phyloP scores from a whole-genome alignment of 92 coral and sea anemone genomes.

The Montipora capitata region DNA sequence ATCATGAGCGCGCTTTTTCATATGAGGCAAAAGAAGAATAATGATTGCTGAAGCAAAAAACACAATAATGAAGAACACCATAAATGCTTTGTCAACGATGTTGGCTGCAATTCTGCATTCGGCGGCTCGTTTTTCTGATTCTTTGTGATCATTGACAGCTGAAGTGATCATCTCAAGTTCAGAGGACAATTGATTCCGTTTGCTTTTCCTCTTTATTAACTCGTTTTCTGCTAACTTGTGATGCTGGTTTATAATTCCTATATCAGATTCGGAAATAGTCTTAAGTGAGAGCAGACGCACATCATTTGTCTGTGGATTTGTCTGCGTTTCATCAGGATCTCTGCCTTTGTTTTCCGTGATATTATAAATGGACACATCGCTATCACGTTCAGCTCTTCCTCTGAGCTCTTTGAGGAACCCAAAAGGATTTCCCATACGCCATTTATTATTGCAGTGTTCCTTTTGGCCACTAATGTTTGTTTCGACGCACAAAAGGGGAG shows the following conservation, averaged over 20 bases:
- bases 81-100: conserved; percentile 86
- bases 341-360: conserved; percentile 9
- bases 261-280: background rate
- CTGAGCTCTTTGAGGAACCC: conserved; percentile 22
- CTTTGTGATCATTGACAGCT: conserved; percentile 67
- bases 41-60: conserved; percentile 71
- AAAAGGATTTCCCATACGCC: conserved; percentile 12
- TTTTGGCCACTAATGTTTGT: background rate
- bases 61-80: conserved; percentile 77
- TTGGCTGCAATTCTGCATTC: conserved; percentile 90
- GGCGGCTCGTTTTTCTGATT: conserved; percentile 48
- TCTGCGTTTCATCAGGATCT: background rate
- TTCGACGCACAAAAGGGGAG: conserved; percentile 68
- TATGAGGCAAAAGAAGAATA: conserved; percentile 71
- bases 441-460: conserved; percentile 3
- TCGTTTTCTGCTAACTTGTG: conserved; percentile 9
- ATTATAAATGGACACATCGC: conserved; percentile 18
- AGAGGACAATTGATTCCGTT: conserved; percentile 8
- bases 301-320: background rate
- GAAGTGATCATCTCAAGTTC: conserved; percentile 69
- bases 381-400: background rate
- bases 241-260: background rate
- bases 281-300: background rate
- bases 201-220: background rate
- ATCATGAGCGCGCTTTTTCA: background rate